These are phyloP conservation scores for Cyprinodon variegatus DNA, from an alignment of 2,113 vertebrate genomes.

Conservation along the genomic window DNA sequence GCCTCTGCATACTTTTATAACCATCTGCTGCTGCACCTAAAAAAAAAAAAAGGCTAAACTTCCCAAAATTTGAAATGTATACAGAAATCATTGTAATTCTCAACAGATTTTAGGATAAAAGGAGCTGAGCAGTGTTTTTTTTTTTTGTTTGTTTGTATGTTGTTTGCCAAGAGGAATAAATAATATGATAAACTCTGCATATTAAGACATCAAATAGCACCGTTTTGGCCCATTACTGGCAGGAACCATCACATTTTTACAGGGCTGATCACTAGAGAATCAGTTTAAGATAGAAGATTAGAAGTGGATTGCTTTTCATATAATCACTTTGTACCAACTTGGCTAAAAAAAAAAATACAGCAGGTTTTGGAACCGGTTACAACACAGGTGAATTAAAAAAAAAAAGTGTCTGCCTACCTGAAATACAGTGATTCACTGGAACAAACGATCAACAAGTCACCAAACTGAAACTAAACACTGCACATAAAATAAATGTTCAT, in stretches of 20 bases:
- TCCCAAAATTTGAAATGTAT: background rate
- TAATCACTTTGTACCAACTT: slow-evolving; percentile 66
- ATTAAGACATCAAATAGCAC: slow-evolving; percentile 71
- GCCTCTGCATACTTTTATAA: background rate
- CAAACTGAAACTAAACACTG: slow-evolving; percentile 24
- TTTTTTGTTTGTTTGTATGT: slow-evolving; percentile 58
- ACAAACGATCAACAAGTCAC: slow-evolving; percentile 26
- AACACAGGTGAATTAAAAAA: slow-evolving; percentile 23
- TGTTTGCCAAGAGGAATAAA: slow-evolving; percentile 62
- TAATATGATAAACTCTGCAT: slow-evolving; percentile 43
- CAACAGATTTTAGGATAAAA: background rate
- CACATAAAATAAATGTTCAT: slow-evolving; percentile 36
- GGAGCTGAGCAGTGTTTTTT: slow-evolving; percentile 9
- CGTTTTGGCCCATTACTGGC: slow-evolving; percentile 44
- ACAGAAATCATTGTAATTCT: background rate
- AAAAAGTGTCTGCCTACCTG: slow-evolving; percentile 13
- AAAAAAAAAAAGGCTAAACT: background rate
- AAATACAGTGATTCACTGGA: slow-evolving; percentile 39
- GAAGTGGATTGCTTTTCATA: slow-evolving; percentile 23
- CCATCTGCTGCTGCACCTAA: background rate
- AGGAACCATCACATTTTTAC: slow-evolving; percentile 49
- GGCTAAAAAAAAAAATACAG: slow-evolving; percentile 50
- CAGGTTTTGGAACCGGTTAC: slow-evolving; percentile 15
- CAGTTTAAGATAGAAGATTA: slow-evolving; percentile 15
- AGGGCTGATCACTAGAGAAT: slow-evolving; percentile 45